Evolutionary conservation across 2,888 invertebrate genomes (phyloP), one percentile per base, ranked within the genome.

Genomic region (Conistra vaccinii): DNA sequence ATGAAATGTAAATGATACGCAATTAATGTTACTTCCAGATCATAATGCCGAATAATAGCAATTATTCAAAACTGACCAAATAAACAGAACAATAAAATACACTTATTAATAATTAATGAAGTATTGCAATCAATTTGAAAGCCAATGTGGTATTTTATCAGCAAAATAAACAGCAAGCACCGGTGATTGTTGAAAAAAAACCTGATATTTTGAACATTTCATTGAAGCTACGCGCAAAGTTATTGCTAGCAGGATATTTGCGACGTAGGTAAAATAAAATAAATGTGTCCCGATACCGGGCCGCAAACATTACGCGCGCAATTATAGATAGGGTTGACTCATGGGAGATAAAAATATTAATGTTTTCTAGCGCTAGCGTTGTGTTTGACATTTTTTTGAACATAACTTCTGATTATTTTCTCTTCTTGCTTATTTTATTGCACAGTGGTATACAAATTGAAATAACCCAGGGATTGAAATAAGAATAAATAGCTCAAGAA

Each of bases 241-340:
- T 83, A 86, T 83, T 69, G 76, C 66, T 73, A 72, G 62, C 76
- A 60, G 74, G 73, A 78, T 85, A 87, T 80, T 82, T 76, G 86
- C 71, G 75, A 78, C 82, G 80, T 80, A 48, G 48, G 48, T 48
- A 85, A 85, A 87, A 88, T 85, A 85, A 87, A 87, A 85, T 83
- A 83, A 88, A 88, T 84, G 81, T 73, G 77, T 69, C 55, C 78
- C 83, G 84, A 83, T 87, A 84, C 76, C 69, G 80, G 45, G 72
- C 78, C 81, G 74, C 83, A 87, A 87, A 84, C 81, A 84, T 88
- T 85, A 85, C 81, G 77, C 81, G 79, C 76, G 76, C 80, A 80
- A 86, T 87, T 87, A 76, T 69, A 69, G 66, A 79, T 77, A 87
- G 86, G 88, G 86, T 69, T 87, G 86, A 58, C 78, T 65, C 85